Evolutionary conservation across 2,888 invertebrate species (phyloP).

Genomic region (Euproctis similis): DNA sequence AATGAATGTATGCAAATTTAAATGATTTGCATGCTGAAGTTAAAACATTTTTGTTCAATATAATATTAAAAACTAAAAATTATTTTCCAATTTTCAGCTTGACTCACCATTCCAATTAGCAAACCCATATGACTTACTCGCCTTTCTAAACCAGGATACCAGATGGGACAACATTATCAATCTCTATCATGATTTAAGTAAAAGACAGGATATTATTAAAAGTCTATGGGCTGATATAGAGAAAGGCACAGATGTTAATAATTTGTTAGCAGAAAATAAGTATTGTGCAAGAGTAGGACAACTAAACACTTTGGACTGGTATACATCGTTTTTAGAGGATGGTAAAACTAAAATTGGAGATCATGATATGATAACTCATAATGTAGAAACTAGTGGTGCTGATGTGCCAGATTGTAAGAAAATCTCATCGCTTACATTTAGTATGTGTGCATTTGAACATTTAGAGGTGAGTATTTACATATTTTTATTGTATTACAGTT

Average conservation of each 20-base stretch:
- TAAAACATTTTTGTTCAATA: no score
- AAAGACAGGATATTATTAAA: slow-evolving; percentile 79
- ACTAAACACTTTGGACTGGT: slow-evolving; percentile 80
- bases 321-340: slow-evolving; percentile 77
- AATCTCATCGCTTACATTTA: slow-evolving; percentile 66
- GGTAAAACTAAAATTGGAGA: slow-evolving; percentile 61
- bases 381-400: slow-evolving; percentile 33
- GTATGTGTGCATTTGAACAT: slow-evolving; percentile 65
- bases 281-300: slow-evolving; percentile 81
- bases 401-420: slow-evolving; percentile 79
- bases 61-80: no score
- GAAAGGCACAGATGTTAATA: slow-evolving; percentile 77
- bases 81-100: slow-evolving; percentile 62
- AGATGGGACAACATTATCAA: slow-evolving; percentile 77
- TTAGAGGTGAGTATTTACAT: slow-evolving; percentile 43
- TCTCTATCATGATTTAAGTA: slow-evolving; percentile 78
- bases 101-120: slow-evolving; percentile 84
- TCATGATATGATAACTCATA: slow-evolving; percentile 35
- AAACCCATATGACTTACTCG: slow-evolving; percentile 82
- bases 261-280: slow-evolving; percentile 75
- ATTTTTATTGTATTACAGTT: no score
- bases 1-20: background rate
- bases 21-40: background rate
- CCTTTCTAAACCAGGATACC: slow-evolving; percentile 85
- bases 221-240: slow-evolving; percentile 74